Evolutionary conservation across 2,113 vertebrate genomes (phyloP).

Genomic region (Mobula birostris): DNA sequence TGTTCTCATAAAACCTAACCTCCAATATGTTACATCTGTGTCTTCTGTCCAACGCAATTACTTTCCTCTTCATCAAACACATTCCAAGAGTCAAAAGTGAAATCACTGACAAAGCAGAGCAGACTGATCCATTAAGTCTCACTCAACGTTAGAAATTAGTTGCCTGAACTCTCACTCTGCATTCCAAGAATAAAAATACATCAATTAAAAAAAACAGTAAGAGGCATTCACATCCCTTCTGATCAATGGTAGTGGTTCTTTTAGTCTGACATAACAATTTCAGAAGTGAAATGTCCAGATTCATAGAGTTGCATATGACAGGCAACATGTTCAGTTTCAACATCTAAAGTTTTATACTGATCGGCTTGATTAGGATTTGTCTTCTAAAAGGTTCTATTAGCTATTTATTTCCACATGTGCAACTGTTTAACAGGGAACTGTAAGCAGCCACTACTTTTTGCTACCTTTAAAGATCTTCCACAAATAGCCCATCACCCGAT

Average conservation of each 20-base stretch:
- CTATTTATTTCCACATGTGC: neutral
- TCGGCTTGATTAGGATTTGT: neutral
- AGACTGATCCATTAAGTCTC: constrained; percentile 86
- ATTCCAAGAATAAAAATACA: constrained; percentile 76
- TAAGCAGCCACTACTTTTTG: neutral
- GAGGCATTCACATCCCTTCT: constrained; percentile 45
- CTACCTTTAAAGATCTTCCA: neutral
- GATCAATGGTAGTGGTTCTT: constrained; percentile 43
- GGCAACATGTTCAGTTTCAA: neutral
- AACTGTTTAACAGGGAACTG: neutral
- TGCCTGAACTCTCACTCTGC: constrained; percentile 69
- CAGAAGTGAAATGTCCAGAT: neutral
- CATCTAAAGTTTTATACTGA: neutral
- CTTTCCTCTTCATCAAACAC: constrained; percentile 85
- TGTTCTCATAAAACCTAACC: constrained; percentile 60
- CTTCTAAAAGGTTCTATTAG: neutral
- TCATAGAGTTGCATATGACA: neutral
- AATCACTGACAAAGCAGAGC: constrained; percentile 77
- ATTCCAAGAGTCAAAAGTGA: constrained; percentile 85
- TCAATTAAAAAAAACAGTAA: constrained; percentile 53
- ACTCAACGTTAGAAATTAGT: constrained; percentile 83
- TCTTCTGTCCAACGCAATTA: constrained; percentile 63
- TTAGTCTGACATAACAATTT: neutral
- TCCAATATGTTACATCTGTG: constrained; percentile 59
- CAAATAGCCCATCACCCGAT: neutral